Evolutionary conservation across 2,113 vertebrate genomes (phyloP), one percentile per base, ranked within the genome.

Genomic region (Pachycephala philippinensis): DNA sequence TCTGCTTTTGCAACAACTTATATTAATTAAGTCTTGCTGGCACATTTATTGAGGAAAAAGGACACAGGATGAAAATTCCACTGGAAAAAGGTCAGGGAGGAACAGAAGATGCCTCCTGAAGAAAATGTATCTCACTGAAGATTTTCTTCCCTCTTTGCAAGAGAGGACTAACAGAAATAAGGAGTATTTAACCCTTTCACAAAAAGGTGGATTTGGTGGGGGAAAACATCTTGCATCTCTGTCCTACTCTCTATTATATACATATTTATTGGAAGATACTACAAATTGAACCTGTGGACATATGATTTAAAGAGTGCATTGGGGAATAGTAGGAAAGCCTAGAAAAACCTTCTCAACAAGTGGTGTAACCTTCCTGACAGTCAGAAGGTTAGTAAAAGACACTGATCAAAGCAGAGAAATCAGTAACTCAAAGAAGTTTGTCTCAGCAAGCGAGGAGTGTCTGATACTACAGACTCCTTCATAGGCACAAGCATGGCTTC

Each of bases 401-500:
- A 68, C 54, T 81, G 94, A 63, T 84, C 90, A 97, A 97, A 95
- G 60, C 96, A 96, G 91, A 96, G 93, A 56, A 96, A 54, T 90
- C 84, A 94, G 93, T 94, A 93, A 93, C 91, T 91, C 89, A 96
- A 96, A 95, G 96, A 97, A 95, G 93, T 95, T 96, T 95, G 64
- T 96, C 91, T 84, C 93, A 89, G 96, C 97, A 95, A 97, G 93
- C 50, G 65, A 95, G 93, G 91, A 86, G 91, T 96, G 80, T 96
- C 91, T 97, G 94, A 96, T 96, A 95, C 96, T 81, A 53, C 95
- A 96, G 94, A 26, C 95, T 95, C 89, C 91, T 96, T 96, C 96
- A 33, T 97, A 97, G 97, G 90, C 95, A 95, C 97, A 96, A 94
- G 94, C 95, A 94, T 96, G 95, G 84, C 97, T 96, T 97, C 97